Conservation (phyloP, 2,113 vertebrate species). For the Thamnaconus septentrionalis region DNA sequence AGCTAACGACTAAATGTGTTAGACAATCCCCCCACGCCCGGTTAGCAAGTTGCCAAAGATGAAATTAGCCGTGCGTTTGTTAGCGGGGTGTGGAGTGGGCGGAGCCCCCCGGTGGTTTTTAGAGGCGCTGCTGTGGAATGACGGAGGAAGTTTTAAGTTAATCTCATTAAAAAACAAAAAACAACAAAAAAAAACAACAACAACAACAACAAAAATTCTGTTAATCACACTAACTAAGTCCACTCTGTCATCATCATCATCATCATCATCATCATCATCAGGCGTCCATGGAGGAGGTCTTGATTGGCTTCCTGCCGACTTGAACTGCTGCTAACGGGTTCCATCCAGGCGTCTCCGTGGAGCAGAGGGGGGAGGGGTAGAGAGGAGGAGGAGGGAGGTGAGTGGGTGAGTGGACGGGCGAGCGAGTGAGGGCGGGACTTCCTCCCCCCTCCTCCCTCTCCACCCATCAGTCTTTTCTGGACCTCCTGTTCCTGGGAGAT, state of each 20-base stretch:
- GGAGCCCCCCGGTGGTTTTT: conserved; percentile 8
- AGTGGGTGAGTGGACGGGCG: conserved; percentile 15
- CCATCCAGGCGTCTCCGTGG: conserved; percentile 42
- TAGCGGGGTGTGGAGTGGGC: conserved; percentile 7
- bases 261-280: conserved; percentile 25
- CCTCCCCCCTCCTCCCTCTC: conserved; percentile 5
- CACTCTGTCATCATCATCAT: conserved; percentile 27
- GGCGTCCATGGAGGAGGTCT: conserved; percentile 21
- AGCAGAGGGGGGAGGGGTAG: conserved; percentile 22
- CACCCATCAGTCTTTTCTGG: conserved; percentile 86
- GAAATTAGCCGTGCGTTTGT: neutral
- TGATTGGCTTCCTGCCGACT: conserved; percentile 41
- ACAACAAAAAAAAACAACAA: neutral
- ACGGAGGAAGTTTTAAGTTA: conserved; percentile 55
- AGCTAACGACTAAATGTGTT: no score
- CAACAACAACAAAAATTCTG: conserved; percentile 39
- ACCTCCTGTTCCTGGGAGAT: conserved; percentile 93
- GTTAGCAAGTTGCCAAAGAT: neutral
- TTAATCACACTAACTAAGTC: conserved; percentile 50
- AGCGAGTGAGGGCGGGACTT: neutral
- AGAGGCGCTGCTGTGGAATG: conserved; percentile 60
- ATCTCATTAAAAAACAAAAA: conserved; percentile 50
- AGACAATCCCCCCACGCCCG: no score
- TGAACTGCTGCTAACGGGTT: conserved; percentile 47
- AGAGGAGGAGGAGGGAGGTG: conserved; percentile 1